Percentiles rank a stretch among this genome's conserved stretches.
Conservation (phyloP, 1,140 invertebrate species). For the Diprion similis region DNA sequence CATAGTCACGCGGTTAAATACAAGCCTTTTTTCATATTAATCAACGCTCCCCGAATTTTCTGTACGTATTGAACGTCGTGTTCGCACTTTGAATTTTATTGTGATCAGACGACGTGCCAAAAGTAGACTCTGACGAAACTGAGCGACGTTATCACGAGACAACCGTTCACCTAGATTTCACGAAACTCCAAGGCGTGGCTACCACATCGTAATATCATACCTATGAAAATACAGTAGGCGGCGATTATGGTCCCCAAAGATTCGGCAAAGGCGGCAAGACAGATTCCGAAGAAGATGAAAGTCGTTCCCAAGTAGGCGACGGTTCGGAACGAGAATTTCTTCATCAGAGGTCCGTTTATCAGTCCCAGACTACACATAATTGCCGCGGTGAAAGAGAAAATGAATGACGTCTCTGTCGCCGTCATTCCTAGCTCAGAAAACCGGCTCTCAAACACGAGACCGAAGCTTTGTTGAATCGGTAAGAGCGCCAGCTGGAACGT, state of each 20-base stretch:
- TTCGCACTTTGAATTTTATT: no score
- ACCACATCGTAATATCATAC: constrained; percentile 27
- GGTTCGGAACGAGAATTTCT: constrained; percentile 39
- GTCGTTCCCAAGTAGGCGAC: constrained; percentile 38
- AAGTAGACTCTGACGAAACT: no score
- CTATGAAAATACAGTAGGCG: constrained; percentile 45
- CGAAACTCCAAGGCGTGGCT: no score
- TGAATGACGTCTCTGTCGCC: constrained; percentile 41
- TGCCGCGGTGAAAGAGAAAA: constrained; percentile 44
- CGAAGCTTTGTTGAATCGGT: constrained; percentile 44
- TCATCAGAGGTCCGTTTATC: constrained; percentile 47
- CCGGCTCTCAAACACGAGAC: constrained; percentile 41
- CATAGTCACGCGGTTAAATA: no score
- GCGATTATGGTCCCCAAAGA: constrained; percentile 40
- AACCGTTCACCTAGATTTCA: no score
- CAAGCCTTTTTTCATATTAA: no score
- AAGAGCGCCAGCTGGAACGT: constrained; percentile 35
- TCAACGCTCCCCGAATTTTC: no score
- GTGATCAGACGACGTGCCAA: no score
- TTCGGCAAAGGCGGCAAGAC: constrained; percentile 40
- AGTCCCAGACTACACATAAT: constrained; percentile 44
- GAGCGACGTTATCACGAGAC: no score
- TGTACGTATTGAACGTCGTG: no score
- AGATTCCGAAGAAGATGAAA: constrained; percentile 41
- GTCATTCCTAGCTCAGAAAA: constrained; percentile 37